Conservation (phyloP, 64 coral and sea anemone species). For the Catalaphyllia jardinei region DNA sequence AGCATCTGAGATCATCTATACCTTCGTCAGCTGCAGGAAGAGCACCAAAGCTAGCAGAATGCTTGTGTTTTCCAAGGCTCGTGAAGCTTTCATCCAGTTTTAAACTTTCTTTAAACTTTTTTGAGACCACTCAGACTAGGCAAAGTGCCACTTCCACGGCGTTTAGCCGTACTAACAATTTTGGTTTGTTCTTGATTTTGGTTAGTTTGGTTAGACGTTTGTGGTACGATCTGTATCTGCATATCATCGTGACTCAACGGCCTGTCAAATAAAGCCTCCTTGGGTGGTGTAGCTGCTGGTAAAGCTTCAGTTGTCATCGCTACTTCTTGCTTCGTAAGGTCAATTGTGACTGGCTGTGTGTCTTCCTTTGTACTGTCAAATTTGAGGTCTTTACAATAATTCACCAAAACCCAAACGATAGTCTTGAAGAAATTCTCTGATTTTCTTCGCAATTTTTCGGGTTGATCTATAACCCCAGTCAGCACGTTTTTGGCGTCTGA, state of each 20-base stretch:
- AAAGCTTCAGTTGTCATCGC: neutral
- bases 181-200: slow-evolving; percentile 6
- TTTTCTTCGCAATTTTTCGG: slow-evolving; percentile 77
- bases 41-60: slow-evolving; percentile 41
- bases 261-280: slow-evolving; percentile 18
- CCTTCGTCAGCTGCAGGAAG: slow-evolving; percentile 21
- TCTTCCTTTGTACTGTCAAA: neutral
- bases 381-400: slow-evolving; percentile 48
- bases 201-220: neutral
- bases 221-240: slow-evolving; percentile 12
- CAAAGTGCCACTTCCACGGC: slow-evolving; percentile 58
- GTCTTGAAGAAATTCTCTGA: slow-evolving; percentile 96
- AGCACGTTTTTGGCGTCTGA: slow-evolving; percentile 92
- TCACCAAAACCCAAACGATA: slow-evolving; percentile 83
- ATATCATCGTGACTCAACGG: slow-evolving; percentile 49
- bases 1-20: slow-evolving; percentile 43
- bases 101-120: slow-evolving; percentile 75
- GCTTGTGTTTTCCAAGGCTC: slow-evolving; percentile 5
- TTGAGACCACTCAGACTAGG: slow-evolving; percentile 87
- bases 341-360: neutral
- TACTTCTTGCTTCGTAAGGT: slow-evolving; percentile 4
- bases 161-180: neutral
- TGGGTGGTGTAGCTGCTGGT: neutral
- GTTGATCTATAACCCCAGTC: slow-evolving; percentile 94
- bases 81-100: slow-evolving; percentile 43